Conservation (phyloP, 2,113 vertebrate species). For the Boleophthalmus pectinirostris region DNA sequence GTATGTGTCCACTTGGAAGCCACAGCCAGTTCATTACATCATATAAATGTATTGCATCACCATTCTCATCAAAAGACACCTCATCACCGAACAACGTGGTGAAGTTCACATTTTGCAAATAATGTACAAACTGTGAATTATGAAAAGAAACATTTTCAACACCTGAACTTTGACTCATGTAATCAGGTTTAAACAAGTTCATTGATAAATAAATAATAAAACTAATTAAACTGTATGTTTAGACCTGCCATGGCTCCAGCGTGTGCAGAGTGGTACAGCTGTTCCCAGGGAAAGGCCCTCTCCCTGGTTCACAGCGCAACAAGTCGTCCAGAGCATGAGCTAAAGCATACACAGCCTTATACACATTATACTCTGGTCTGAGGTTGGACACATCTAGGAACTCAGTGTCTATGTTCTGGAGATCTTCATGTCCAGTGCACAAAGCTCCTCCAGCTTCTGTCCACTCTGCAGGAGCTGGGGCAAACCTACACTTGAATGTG, state of each 20-base stretch:
- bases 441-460: slow-evolving; percentile 14
- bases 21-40: slow-evolving; percentile 75
- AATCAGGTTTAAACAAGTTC: not conserved
- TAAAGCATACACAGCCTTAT: slow-evolving; percentile 75
- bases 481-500: slow-evolving; percentile 66
- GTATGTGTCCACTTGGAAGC: slow-evolving; percentile 49
- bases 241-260: slow-evolving; percentile 74
- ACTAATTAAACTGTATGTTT: not conserved
- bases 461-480: slow-evolving; percentile 12
- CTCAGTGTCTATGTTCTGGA: slow-evolving; percentile 30
- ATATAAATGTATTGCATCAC: slow-evolving; percentile 72
- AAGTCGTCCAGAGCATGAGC: slow-evolving; percentile 66
- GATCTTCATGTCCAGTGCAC: slow-evolving; percentile 69
- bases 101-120: slow-evolving; percentile 68
- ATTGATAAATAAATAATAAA: too few relatives aligned
- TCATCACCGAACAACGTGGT: slow-evolving; percentile 70
- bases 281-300: slow-evolving; percentile 62
- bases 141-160: not conserved
- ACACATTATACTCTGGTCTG: slow-evolving; percentile 68
- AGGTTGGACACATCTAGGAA: slow-evolving; percentile 61
- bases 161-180: not conserved
- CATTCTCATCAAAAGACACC: slow-evolving; percentile 73
- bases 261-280: slow-evolving; percentile 60
- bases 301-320: slow-evolving; percentile 61
- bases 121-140: slow-evolving; percentile 60